These are phyloP conservation scores for Camptogramma bilineatum DNA, from an alignment of 2,888 invertebrate species.

Conservation along the genomic window DNA sequence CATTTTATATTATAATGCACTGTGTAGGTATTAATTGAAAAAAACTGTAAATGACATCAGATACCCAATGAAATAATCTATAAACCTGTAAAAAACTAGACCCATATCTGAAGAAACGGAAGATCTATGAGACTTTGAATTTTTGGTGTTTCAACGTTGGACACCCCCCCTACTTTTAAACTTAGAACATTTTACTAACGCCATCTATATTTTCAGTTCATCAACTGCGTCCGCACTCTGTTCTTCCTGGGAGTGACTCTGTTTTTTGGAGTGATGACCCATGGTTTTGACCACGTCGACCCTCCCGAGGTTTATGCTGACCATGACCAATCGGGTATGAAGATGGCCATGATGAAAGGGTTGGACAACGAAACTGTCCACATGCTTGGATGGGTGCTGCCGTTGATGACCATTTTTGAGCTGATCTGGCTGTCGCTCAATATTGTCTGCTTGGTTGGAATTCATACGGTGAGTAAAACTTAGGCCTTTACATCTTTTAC, in stretches of 20 bases:
- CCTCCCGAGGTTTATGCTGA: constrained; percentile 11
- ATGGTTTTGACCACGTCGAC: constrained; percentile 55
- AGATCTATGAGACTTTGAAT: no score
- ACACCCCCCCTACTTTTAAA: no score
- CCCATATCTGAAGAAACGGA: no score
- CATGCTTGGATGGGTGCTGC: constrained; percentile 45
- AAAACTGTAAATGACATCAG: no score
- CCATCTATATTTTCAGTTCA: constrained; percentile 42
- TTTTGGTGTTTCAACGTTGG: no score
- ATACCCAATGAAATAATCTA: no score
- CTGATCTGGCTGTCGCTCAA: constrained; percentile 54
- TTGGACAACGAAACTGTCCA: constrained; percentile 43
- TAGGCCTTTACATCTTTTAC: no score
- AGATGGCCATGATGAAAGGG: no score
- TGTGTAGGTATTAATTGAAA: no score
- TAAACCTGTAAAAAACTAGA: no score
- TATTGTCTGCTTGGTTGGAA: constrained; percentile 57
- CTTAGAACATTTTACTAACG: background rate
- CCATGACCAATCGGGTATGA: constrained; percentile 12
- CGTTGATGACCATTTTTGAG: constrained; percentile 49
- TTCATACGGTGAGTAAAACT: constrained; percentile 57
- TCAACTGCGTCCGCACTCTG: constrained; percentile 52
- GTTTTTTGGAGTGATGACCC: constrained; percentile 48
- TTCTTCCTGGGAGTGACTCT: constrained; percentile 44
- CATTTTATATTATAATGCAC: no score